Percentiles rank a stretch among this genome's conserved stretches.
phyloP scores from a whole-genome alignment of 2,797 vertebrate genomes.

The Coilia nasus region DNA sequence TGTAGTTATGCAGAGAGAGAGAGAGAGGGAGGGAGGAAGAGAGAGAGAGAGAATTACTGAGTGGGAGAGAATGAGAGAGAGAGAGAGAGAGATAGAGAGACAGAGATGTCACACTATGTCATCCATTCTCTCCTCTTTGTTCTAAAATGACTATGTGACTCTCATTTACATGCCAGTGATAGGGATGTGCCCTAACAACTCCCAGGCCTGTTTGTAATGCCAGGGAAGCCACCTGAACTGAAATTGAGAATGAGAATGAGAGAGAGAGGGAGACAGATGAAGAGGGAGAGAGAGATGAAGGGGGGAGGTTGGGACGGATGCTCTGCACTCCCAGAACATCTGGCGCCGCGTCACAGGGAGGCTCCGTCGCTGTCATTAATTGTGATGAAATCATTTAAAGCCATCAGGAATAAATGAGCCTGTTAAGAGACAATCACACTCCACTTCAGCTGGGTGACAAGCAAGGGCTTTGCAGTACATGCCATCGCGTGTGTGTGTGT shows the following conservation, averaged over 20 bases:
- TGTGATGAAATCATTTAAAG: conserved; percentile 99
- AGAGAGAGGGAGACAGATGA: conserved; percentile 73
- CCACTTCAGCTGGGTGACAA: conserved; percentile 79
- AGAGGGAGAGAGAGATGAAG: conserved; percentile 52
- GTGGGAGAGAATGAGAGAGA: neutral
- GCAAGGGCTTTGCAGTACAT: conserved; percentile 4
- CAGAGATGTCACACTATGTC: conserved; percentile 58
- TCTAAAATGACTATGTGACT: neutral
- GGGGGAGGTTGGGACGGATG: conserved; percentile 37
- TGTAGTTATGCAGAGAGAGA: neutral
- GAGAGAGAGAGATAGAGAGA: conserved; percentile 17
- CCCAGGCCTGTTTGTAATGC: conserved; percentile 33
- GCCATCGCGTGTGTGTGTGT: conserved; percentile 53
- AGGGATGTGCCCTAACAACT: conserved; percentile 35
- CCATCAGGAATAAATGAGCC: conserved; percentile 98
- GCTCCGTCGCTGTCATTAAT: conserved; percentile 95
- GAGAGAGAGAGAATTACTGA: neutral
- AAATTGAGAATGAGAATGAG: conserved; percentile 38
- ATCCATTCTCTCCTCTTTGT: conserved; percentile 68
- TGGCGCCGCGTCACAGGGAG: conserved; percentile 88
- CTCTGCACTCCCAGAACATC: conserved; percentile 92
- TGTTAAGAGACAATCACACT: conserved; percentile 93
- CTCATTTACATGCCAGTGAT: conserved; percentile 18
- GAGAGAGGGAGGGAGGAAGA: neutral
- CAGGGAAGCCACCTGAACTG: conserved; percentile 39